Evolutionary conservation across 2,888 invertebrate genomes (phyloP).

Genomic region (Acrobasis repandana): DNA sequence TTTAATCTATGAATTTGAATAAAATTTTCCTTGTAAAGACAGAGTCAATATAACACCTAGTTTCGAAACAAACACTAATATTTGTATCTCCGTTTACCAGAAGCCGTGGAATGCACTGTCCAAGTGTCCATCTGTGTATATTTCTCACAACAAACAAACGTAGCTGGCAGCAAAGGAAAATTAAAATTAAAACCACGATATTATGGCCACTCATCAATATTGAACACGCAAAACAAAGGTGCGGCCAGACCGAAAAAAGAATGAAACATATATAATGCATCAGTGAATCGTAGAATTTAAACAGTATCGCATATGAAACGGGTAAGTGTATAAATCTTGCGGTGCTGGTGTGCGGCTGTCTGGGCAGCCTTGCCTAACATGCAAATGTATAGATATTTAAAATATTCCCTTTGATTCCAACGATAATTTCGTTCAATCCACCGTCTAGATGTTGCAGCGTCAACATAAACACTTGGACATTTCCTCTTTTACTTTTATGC

Average conservation of each 20-base stretch:
- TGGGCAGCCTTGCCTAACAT: constrained; percentile 59
- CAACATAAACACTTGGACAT: constrained; percentile 44
- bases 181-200: constrained; percentile 24
- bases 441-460: constrained; percentile 56
- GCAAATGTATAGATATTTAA: constrained; percentile 77
- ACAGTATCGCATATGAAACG: constrained; percentile 59
- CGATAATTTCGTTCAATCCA: constrained; percentile 74
- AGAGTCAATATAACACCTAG: constrained; percentile 21
- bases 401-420: constrained; percentile 83
- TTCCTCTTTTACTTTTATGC: not conserved
- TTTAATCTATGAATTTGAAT: constrained; percentile 14
- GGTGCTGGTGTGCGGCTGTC: constrained; percentile 66
- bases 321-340: constrained; percentile 70
- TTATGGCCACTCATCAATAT: constrained; percentile 46
- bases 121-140: constrained; percentile 13
- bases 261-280: constrained; percentile 67
- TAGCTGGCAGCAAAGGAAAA: constrained; percentile 1
- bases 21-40: constrained; percentile 12
- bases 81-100: constrained; percentile 23
- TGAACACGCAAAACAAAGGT: constrained; percentile 63
- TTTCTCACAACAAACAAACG: constrained; percentile 22
- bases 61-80: constrained; percentile 22
- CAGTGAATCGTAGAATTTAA: constrained; percentile 70
- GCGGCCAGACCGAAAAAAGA: constrained; percentile 68
- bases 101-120: constrained; percentile 18